phyloP scores from a whole-genome alignment of 64 coral and sea anemone species.

The Montipora cactus region DNA sequence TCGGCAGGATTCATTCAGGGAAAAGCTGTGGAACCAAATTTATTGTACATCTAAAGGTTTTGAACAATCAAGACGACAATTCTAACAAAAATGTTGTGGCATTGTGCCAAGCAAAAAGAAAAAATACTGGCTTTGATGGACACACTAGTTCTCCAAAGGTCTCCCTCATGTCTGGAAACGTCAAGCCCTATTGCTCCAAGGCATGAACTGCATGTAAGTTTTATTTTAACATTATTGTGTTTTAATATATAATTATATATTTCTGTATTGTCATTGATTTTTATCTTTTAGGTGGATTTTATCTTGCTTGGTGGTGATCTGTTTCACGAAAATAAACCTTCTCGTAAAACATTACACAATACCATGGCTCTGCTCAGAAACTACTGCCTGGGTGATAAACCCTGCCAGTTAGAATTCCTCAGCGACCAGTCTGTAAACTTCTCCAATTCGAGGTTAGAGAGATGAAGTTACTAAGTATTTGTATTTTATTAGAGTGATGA shows the following conservation, averaged over 20 bases:
- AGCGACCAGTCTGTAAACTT: conserved; percentile 99
- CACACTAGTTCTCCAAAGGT: too few species aligned
- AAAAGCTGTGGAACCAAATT: too few species aligned
- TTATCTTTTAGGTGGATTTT: conserved; percentile 86
- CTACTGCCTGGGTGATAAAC: conserved; percentile 91
- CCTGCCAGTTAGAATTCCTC: conserved; percentile 94
- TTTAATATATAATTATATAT: not conserved
- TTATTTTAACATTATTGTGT: too few species aligned
- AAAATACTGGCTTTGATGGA: not conserved
- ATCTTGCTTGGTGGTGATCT: conserved; percentile 97
- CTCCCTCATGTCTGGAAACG: too few species aligned
- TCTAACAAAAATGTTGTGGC: too few species aligned
- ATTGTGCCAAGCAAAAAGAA: too few species aligned
- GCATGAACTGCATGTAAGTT: not conserved
- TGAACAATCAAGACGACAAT: too few species aligned
- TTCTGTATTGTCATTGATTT: not conserved
- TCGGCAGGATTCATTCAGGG: too few species aligned
- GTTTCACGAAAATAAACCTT: conserved; percentile 99
- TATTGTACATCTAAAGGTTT: too few species aligned
- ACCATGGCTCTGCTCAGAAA: conserved; percentile 91
- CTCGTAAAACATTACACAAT: conserved; percentile 85
- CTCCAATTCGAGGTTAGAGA: conserved; percentile 81
- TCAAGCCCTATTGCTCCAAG: too few species aligned
- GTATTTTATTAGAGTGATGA: too few species aligned
- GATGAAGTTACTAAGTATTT: not conserved